Conservation (phyloP, 92 coral and sea anemone genomes). For the Metridium senile region DNA sequence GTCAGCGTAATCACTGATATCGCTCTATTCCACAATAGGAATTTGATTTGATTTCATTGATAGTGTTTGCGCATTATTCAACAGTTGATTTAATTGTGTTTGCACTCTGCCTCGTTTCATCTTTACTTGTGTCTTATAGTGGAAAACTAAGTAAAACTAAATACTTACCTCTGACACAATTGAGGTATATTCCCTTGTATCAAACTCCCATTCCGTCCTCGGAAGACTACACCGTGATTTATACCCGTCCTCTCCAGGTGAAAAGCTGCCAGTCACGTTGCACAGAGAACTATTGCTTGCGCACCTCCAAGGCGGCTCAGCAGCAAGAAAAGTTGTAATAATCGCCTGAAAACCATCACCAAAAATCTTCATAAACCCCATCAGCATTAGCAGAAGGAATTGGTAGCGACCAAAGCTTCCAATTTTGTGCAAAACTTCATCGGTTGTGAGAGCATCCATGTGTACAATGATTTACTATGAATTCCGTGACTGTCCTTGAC, state of each 20-base stretch:
- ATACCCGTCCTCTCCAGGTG: constrained; percentile 50
- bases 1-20: too few relatives aligned
- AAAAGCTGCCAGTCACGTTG: constrained; percentile 41
- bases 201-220: constrained; percentile 71
- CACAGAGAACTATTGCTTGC: constrained; percentile 62
- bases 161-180: constrained; percentile 73
- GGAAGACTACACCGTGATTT: constrained; percentile 67
- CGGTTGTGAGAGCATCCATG: constrained; percentile 51
- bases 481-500: too few relatives aligned
- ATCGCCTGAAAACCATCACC: constrained; percentile 71
- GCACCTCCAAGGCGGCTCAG: constrained; percentile 85
- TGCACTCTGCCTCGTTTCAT: neutral
- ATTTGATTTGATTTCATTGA: too few relatives aligned
- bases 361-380: constrained; percentile 55
- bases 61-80: too few relatives aligned
- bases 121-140: too few relatives aligned
- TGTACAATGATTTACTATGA: too few relatives aligned
- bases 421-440: constrained; percentile 70
- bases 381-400: constrained; percentile 48
- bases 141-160: too few relatives aligned
- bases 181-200: constrained; percentile 60
- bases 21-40: too few relatives aligned
- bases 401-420: constrained; percentile 86
- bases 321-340: constrained; percentile 69
- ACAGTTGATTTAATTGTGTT: too few relatives aligned